Base-by-base conservation (phyloP, 2,888 invertebrate genomes). In the Drosophila flavopinicola region DNA sequence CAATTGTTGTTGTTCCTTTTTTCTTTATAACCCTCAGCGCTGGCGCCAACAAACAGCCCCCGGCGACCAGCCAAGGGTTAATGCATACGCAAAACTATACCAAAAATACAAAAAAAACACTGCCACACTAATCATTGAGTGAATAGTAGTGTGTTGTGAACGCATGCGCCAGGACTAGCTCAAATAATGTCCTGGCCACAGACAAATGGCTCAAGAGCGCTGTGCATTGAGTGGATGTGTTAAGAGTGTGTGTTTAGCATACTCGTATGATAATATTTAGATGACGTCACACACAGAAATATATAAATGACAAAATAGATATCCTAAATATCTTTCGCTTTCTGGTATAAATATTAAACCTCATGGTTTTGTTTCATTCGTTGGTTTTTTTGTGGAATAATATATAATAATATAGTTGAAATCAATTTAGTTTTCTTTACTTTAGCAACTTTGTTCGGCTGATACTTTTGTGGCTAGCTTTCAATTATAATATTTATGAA, bases 91-190 rank as follows among this genome's bases (percentile, higher is more conserved):
- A 24, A 42, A 47, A 45, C 42, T 52, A 47, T 41, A 29, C 24
- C 37, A 37, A 27, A 39, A 1, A 11, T 1, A 25, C 42, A 44
- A 9, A 1, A 30, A 4, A 11, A 9, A n/a, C 15, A 37, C 6
- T 10, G 48, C 13, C 20, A 33, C 66, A 73, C 61, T 57, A 79
- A 64, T 49, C 39, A 75, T 71, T 79, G 84, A 78, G 78, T 68
- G 67, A 71, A 38, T 60, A 25, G 2, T 30, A 20, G 24, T 33
- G 63, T 32, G 25, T 25, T 52, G 64, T 27, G 11, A 39, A 61
- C 78, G 78, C 78, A 77, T 78, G 78, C 78, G 78, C n/a, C 32
- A 27, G 4, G 9, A 49, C 10, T 13, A 39, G 37, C 52, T 54
- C 66, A 45, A 59, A 60, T 39, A 41, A 30, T 20, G 20, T 6